Base-by-base conservation (phyloP, 2,888 invertebrate genomes). In the Thalpophila matura region DNA sequence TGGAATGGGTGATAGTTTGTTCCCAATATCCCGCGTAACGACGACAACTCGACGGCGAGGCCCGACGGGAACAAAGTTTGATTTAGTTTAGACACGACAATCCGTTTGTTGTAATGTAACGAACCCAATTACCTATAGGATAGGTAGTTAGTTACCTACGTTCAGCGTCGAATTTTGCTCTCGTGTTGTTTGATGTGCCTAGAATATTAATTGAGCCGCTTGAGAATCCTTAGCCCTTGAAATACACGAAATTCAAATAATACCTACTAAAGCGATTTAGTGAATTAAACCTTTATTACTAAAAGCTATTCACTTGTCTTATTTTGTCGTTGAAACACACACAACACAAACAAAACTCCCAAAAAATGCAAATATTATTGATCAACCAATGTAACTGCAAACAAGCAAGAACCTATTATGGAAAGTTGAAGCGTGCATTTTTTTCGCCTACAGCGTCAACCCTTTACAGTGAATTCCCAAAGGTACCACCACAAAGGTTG, bases 11-110 rank as follows among this genome's bases (percentile, higher is more conserved):
- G 85, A 76, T 83, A 86, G 86, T 85, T 87, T 82, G 86, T 82
- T 84, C 82, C 82, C 85, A 84, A 88, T 87, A 86, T 79, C 80
- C 74, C 68, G 74, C 64, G 79, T 85, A 86, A 86, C 84, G 86
- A 85, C 81, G 84, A 75, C 79, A 81, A 76, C 84, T 82, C 80
- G 83, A 79, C 79, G 76, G 74, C 74, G 71, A 81, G 82, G 90
- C 92, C 90, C 92, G 80, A 71, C 83, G 93, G 92, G 90, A 87
- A 86, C 89, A 89, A 93, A 93, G 88, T 93, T 93, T 92, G 90
- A 93, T 93, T 92, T 89, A 91, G 92, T 93, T 93, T 87, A 89
- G 90, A 91, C 86, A 86, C 86, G 89, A 89, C 89, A 89, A 90
- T 92, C 89, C 86, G 89, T 85, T 89, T 89, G 86, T 86, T 84